Base-by-base conservation (phyloP, 2,113 vertebrate genomes). In the Nerophis ophidion region DNA sequence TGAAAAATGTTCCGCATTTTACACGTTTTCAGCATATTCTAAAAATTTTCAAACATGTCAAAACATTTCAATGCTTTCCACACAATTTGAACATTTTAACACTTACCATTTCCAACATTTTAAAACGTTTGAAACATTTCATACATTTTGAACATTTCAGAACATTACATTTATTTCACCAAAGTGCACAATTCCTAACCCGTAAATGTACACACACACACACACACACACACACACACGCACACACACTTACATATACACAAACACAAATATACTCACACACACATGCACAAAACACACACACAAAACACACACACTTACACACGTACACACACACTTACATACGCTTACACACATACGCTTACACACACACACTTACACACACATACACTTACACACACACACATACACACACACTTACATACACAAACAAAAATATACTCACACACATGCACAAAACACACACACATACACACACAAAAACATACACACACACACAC, bases 281-380 rank as follows among this genome's bases (percentile, higher is more conserved):
- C 51, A 54, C 16, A 12, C 40, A 44, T 0, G 4, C 47, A 48
- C 47, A n/a, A n/a, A n/a, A 34, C 12, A 26, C 26, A 26, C 26
- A 26, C 26, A 3, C 26, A n/a, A n/a, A n/a, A 26, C 26, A 26
- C 26, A 26, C 26, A 12, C 40, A 44, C 2, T n/a, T n/a, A 12
- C 47, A 48, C 47, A 48, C n/a, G 42, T 46, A 68, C 69, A 68
- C 57, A 65, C 17, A n/a, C 48, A 6, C n/a, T n/a, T n/a, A n/a
- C n/a, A n/a, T n/a, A n/a, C n/a, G n/a, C n/a, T n/a, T n/a, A n/a
- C n/a, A n/a, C n/a, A n/a, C n/a, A n/a, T n/a, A n/a, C n/a, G n/a
- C n/a, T n/a, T n/a, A 12, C 40, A 44, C 2, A 12, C 47, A 48
- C 47, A 34, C 12, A 26, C 26, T 3, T 4, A 26, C 26, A 3